Conservation (phyloP, 92 coral and sea anemone genomes). For the Palythoa caribaeorum region DNA sequence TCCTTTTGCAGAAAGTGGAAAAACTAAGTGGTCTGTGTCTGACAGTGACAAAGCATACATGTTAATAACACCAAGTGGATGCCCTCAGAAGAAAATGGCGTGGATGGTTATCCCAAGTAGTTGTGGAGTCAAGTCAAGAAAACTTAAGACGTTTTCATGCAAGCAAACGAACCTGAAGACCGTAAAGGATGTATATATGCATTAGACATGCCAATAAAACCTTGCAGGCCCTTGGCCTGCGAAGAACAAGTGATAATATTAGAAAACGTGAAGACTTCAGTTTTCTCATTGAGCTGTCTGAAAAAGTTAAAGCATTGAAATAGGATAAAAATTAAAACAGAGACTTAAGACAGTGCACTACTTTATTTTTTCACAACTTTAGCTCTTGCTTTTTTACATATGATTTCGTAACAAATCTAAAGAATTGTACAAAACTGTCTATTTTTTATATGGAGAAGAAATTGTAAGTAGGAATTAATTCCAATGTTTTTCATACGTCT, state of each 20-base stretch:
- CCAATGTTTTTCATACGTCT: too few species aligned
- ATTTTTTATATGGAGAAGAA: too few species aligned
- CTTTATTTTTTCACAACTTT: too few species aligned
- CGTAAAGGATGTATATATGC: neutral
- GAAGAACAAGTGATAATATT: neutral
- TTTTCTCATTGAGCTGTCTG: neutral
- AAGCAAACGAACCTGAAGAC: too few species aligned
- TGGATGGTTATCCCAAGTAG: neutral
- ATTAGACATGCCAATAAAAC: neutral
- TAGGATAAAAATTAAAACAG: too few species aligned
- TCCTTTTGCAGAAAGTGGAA: neutral
- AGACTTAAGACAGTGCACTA: too few species aligned
- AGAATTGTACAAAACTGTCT: too few species aligned
- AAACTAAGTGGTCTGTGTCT: slow-evolving; percentile 1
- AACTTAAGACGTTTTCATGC: neutral
- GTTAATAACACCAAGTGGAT: neutral
- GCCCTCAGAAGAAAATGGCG: neutral
- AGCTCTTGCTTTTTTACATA: too few species aligned
- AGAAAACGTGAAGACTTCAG: neutral
- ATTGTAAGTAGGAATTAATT: too few species aligned
- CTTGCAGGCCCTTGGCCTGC: neutral
- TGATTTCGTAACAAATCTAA: too few species aligned
- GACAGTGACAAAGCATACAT: slow-evolving; percentile 5
- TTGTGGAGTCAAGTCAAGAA: neutral
- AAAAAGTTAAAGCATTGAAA: too few species aligned